phyloP scores from a whole-genome alignment of 2,797 vertebrate genomes.

The Ciconia nigra region DNA sequence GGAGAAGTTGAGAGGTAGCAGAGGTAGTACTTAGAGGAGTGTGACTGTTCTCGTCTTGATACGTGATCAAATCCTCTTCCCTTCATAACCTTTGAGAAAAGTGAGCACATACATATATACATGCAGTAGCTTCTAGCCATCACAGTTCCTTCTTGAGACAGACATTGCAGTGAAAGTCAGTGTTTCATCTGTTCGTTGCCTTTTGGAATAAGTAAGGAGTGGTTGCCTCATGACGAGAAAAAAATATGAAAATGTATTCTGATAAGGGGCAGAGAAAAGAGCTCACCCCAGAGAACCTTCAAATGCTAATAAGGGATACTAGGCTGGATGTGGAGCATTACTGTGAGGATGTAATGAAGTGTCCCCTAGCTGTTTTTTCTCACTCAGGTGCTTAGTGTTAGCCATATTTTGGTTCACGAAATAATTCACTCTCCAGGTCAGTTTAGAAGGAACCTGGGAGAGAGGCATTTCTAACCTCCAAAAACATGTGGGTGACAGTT shows the following conservation, averaged over 20 bases:
- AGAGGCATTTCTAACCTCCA: background rate
- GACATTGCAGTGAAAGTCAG: background rate
- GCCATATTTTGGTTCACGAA: background rate
- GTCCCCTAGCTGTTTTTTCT: background rate
- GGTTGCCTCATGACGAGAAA: background rate
- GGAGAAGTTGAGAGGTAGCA: background rate
- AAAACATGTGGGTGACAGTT: background rate
- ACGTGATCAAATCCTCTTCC: background rate
- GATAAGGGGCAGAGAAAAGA: background rate
- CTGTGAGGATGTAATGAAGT: background rate
- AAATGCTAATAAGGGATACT: background rate
- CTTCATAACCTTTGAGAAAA: background rate
- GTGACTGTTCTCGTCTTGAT: background rate
- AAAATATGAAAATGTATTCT: background rate
- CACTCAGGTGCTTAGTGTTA: accelerated
- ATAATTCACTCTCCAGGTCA: background rate
- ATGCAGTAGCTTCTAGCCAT: background rate
- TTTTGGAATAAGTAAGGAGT: background rate
- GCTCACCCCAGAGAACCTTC: background rate
- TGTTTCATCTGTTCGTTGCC: background rate
- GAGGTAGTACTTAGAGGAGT: background rate
- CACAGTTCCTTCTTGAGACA: background rate
- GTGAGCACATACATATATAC: background rate
- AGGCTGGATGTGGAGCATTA: background rate
- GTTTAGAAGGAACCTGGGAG: background rate